Base-by-base conservation (phyloP, 2,797 vertebrate species). In the Esox masquinongy region DNA sequence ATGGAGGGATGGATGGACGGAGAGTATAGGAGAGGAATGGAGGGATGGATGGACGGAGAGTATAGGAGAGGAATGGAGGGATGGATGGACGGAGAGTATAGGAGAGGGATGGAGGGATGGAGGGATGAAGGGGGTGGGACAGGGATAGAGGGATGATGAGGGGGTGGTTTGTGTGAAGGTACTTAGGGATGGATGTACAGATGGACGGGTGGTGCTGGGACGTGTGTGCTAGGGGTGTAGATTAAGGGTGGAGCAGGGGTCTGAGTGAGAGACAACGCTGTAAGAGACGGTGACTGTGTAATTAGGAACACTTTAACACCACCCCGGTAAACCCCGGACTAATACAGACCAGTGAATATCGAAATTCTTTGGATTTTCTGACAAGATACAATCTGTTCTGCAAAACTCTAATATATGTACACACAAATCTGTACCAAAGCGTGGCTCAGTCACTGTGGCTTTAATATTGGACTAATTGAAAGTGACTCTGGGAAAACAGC, bases 401-500 rank as follows among this genome's bases (percentile, higher is more conserved):
- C 79, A 73, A 79, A 86, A 79, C 61, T 80, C 66, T 1, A 71
- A 79, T 77, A 79, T 73, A 84, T 61, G 75, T 74, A 77, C 64
- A 81, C 72, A 74, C 71, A 80, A 83, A 64, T 82, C 79, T 68
- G 78, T 22, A 39, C 66, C 72, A 67, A 69, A 16, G 76, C 61
- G 14, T 78, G 50, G 73, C 78, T 76, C 59, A 47, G 77, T 61
- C 56, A 61, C n/a, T 80, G 71, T n/a, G 0, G 77, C 80, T 86
- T 84, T 78, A 83, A 85, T 84, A 85, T 80, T 73, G 22, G 43
- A 19, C 75, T 89, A 88, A 92, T 86, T 91, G 73, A 80, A 88
- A 82, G 78, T 86, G 87, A 89, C 86, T 82, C 34, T 34, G 50
- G 43, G 26, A 89, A 91, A 87, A 86, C 80, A 89, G 74, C 72